Base-by-base conservation (phyloP, 2,888 invertebrate genomes). In the Netelia inedita region DNA sequence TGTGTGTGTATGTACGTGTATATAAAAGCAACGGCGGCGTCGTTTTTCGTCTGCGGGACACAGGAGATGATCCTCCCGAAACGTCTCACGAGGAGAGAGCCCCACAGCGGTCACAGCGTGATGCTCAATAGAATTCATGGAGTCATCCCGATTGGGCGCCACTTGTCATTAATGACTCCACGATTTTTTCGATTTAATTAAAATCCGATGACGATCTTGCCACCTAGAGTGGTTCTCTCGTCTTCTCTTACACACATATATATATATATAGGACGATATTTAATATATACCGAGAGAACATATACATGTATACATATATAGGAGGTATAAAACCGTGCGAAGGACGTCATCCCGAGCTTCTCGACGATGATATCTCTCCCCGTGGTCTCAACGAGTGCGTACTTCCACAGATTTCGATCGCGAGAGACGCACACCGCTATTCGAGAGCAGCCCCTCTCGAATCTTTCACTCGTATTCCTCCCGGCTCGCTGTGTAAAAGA, bases 91-190 rank as follows among this genome's bases (percentile, higher is more conserved):
- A 66, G 28, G 21, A 63, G 63, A 50, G 28, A 55, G 57, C 86
- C 50, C 89, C 89, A 90, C 89, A 90, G 87, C 89, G 90, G 83
- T 88, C 88, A 89, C 86, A 55, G 80, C 76, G 74, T 75, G 85
- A 23, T 66, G 85, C 81, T 89, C 90, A 91, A 93, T 93, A 91
- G 91, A 93, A 93, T 92, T 88, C 90, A 92, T 90, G 89, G 87
- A 93, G 92, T 93, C 93, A 93, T 93, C 91, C 88, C 91, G 91
- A 93, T 92, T 92, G 92, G 92, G 93, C 93, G 93, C 93, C 93
- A 93, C 93, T 93, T 93, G 93, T 93, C 93, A 92, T 93, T 93
- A 93, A 93, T 93, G 93, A 93, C 93, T 92, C 86, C 89, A 90
- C 89, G 90, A 89, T 92, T 89, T 89, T 88, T 92, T 92, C 92